These are phyloP conservation scores for Daboia siamensis DNA, from an alignment of 2,113 vertebrate species.

Conservation along the genomic window DNA sequence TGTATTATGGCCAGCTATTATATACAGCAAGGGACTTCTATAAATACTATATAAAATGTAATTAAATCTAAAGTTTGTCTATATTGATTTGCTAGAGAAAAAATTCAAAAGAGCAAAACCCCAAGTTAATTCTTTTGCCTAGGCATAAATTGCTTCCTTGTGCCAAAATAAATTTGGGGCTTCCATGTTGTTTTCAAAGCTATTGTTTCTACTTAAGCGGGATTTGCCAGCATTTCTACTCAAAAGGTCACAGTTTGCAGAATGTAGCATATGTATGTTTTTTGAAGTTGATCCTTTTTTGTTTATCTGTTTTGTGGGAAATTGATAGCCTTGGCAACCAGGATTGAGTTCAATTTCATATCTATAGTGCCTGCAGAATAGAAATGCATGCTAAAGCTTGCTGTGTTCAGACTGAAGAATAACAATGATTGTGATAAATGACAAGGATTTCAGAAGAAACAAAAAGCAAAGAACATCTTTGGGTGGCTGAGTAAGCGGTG, in stretches of 20 bases:
- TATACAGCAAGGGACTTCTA: constrained; percentile 21
- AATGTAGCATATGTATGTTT: not conserved
- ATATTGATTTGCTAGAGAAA: constrained; percentile 18
- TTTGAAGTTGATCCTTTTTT: not conserved
- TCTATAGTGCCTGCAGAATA: not conserved
- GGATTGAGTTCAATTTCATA: constrained; percentile 1
- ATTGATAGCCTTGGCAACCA: constrained; percentile 10
- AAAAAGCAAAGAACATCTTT: not conserved
- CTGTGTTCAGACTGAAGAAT: constrained; percentile 14
- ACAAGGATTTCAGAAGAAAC: constrained; percentile 9
- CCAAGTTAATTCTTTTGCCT: constrained; percentile 36
- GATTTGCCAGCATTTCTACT: not conserved
- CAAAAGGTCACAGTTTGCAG: not conserved
- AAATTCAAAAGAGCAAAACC: constrained; percentile 26
- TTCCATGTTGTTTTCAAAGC: constrained; percentile 16
- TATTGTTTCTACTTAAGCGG: not conserved
- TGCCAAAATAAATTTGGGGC: constrained; percentile 10
- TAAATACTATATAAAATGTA: constrained; percentile 17
- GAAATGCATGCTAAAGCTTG: not conserved
- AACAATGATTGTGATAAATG: not conserved
- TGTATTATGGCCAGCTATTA: not conserved
- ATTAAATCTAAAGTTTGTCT: constrained; percentile 11
- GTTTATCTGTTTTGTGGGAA: not conserved
- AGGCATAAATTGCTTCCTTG: constrained; percentile 20
- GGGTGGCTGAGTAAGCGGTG: not conserved